Evolutionary conservation across 2,113 vertebrate genomes (phyloP), one percentile per base, ranked within the genome.

Genomic region (Nerophis lumbriciformis): DNA sequence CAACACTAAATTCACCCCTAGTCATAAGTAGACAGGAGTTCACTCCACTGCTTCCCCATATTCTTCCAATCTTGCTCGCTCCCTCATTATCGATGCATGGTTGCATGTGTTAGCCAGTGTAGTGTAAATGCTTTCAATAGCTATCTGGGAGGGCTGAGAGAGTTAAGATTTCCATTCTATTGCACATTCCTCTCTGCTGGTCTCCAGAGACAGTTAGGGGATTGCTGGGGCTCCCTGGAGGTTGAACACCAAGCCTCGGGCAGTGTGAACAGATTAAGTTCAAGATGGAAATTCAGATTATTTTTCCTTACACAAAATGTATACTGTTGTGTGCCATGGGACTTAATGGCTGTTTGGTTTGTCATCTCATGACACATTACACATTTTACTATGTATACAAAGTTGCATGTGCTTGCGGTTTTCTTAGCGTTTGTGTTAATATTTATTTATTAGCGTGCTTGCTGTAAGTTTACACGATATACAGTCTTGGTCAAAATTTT

Each of bases 81-180:
- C 65, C 48, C 79, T 85, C 76, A 83, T 90, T 89, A 86, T 81
- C 72, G 71, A 88, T 83, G 85, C 85, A 84, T 81, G 82, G 81
- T 48, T 85, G 85, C 69, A 15, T 68, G 72, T 84, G 73, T 76
- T 84, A 83, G 67, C 70, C 85, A 87, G 73, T 84, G 77, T 87
- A 86, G 83, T 88, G 85, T 88, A 87, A 88, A 89, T 75, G 70
- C 85, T 83, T 85, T 82, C 84, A 81, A 75, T 83, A 70, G 84
- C 77, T 84, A 79, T 83, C 81, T 81, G 80, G 79, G 81, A 73
- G 82, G 75, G 76, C 69, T 72, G 66, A 63, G 78, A 78, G 82
- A 75, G 81, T 87, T 81, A 83, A 82, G 76, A 87, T 88, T 88
- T 86, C 84, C 88, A 85, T 88, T 83, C 85, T 82, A 83, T 66